Base-by-base conservation (phyloP, 92 coral and sea anemone genomes). In the Metridium senile region DNA sequence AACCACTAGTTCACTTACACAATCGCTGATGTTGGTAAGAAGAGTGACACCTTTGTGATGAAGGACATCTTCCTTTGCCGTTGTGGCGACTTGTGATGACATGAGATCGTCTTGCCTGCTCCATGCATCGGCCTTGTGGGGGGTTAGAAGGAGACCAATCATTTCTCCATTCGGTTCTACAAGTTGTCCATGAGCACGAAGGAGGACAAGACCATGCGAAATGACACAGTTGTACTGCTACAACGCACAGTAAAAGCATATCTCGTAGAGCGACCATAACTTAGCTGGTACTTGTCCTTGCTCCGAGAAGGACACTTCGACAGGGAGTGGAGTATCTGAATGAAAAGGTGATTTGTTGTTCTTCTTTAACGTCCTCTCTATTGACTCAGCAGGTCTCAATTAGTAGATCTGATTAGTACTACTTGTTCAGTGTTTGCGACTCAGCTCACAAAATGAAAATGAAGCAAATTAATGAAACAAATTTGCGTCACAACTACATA, bases 181-280 rank as follows among this genome's bases (percentile, higher is more conserved):
- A 93, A 0, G 97, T 86, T 59, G 81, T 54, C 97, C 97, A 93
- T 8, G 92, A 83, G 22, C 98, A 93, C 0, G 98, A 92, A 11
- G 84, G 87, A 0, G 97, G 97, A 10, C 83, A 62, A 17, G 90
- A 68, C 31, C 79, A 71, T 51, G 76, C 57, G 16, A 23, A 22
- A 6, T 58, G 32, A 34, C 32, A 58, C 26, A 73, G 78, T 46
- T 57, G 78, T 11, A 58, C 68, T 33, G 33, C 46, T 33, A 46
- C 84, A 34, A 57, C 29, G 34, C 53, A 21, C 29, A 63, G 17
- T 3, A 63, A 6, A 28, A 63, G 39, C 45, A 63, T 4, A 6
- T 7, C 66, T 1, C 32, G 33, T 23, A 23, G 19, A 61, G 32
- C 32, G 3, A 3, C 59, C 59, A 54, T 54, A 3, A 21, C 59